These are phyloP conservation scores for Drosophila nannoptera DNA, from an alignment of 1,140 invertebrate genomes.

Conservation along the genomic window DNA sequence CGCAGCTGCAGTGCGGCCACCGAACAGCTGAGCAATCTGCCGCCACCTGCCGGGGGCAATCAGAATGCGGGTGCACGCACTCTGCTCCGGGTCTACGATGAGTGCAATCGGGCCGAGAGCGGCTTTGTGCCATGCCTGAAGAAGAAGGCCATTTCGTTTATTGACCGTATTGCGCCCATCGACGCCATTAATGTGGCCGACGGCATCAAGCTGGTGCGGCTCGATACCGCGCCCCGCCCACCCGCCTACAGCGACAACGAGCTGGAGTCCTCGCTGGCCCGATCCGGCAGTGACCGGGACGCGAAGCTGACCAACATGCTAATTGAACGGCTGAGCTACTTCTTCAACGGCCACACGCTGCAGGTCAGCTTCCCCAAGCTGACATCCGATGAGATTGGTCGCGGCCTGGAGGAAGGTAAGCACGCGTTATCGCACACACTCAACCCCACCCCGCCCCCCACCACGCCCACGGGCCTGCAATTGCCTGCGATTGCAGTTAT, in stretches of 20 bases:
- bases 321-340: constrained; percentile 84
- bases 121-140: constrained; percentile 87
- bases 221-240: constrained; percentile 78
- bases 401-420: constrained; percentile 87
- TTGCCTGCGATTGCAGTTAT: constrained; percentile 55
- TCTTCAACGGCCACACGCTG: constrained; percentile 87
- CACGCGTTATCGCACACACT: constrained; percentile 28
- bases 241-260: constrained; percentile 81
- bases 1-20: constrained; percentile 52
- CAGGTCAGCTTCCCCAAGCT: constrained; percentile 87
- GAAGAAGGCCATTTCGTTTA: constrained; percentile 88
- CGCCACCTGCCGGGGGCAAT: constrained; percentile 5
- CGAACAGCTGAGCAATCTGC: constrained; percentile 56
- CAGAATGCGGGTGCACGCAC: constrained; percentile 80
- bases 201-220: constrained; percentile 83
- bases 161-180: constrained; percentile 85
- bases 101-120: constrained; percentile 81
- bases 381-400: constrained; percentile 83
- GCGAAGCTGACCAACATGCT: constrained; percentile 84
- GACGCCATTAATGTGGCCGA: constrained; percentile 84
- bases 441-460: neutral
- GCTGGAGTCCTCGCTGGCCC: constrained; percentile 83
- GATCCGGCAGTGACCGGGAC: constrained; percentile 83
- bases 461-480: neutral
- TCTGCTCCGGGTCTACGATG: constrained; percentile 82